Base-by-base conservation (phyloP, 2,113 vertebrate species). In the Dromiciops gliroides region DNA sequence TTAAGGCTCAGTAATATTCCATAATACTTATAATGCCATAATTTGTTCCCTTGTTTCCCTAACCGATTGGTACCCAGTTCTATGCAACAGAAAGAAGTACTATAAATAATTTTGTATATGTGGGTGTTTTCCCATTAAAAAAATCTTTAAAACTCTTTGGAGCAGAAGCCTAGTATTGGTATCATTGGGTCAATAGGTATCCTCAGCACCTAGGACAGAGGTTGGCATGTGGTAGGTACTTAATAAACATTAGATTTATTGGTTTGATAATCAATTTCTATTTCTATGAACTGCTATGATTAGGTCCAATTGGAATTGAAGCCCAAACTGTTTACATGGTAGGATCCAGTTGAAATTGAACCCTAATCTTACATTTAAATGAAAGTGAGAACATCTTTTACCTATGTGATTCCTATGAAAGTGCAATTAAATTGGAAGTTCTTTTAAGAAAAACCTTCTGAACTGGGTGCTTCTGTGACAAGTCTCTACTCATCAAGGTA, bases 371-470 rank as follows among this genome's bases (percentile, higher is more conserved):
- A 48, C n/a, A 75, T 50, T 94, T 49, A 91, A 96, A 90, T 91
- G 44, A 93, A 94, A 96, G 25, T 25, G 91, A 91, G 0, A n/a
- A 49, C 5, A 26, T 52, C 91, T 91, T 51, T 25, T 37, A 83
- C 93, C 44, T 47, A 47, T 8, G 48, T 16, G 92, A 25, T 91
- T 94, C 49, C 89, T 22, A 67, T 53, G 89, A 51, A 95, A 51
- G 52, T 94, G 93, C 0, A 1, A 90, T 90, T 95, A 60, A 83
- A 6, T 44, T 2, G 26, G 28, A 89, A 90, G 53, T 23, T 93
- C 52, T 97, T 95, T 94, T 51, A 96, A 92, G 31, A 28, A 93
- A 92, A 50, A 50, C 89, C 67, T 90, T 97, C 92, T 96, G 97
- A 97, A 91, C 95, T 31, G 51, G 92, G 89, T 44, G 37, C 89